Evolutionary conservation across 2,797 vertebrate species (phyloP), one percentile per base, ranked within the genome.

Genomic region (Spinibarbus caldwelli): DNA sequence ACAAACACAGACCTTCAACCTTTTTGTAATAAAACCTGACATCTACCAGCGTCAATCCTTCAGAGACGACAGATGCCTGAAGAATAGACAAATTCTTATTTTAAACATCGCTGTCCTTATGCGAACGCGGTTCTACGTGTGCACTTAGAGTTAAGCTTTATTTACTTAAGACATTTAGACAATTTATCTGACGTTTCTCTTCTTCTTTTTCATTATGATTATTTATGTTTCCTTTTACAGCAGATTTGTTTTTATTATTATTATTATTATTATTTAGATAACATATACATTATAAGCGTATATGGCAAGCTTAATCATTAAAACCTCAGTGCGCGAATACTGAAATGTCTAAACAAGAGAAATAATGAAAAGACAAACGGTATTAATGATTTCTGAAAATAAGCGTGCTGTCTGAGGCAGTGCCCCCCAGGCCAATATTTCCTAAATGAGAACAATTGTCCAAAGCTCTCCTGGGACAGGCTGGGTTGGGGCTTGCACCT

Each of bases 401-500:
- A 83, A 85, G 43, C 79, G 79, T 70, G 45, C 78, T 85, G 81
- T 90, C 82, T 93, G 92, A 92, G 89, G 93, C 75, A 95, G 93
- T 91, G 93, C 92, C 96, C 95, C 94, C 92, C 91, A 93, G 96
- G 95, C 87, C 92, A 95, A 96, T 95, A 94, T 96, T 96, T 96
- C 94, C 96, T 96, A 96, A 95, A 96, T 93, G 94, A 94, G 94
- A 96, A 96, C 95, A 94, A 96, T 96, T 95, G 95, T 94, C 92
- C 93, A 89, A 67, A 83, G 72, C 90, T 93, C 94, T 93, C 79
- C 49, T 88, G 94, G 93, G 94, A 91, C 89, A 86, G 54, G 90
- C 89, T 91, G 90, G 89, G 93, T 92, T 92, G 54, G 66, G 73
- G 92, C 89, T 90, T 93, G 93, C 94, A 94, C 91, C 92, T 94